phyloP scores from a whole-genome alignment of 1,140 invertebrate genomes.

The Drosophila elegans region DNA sequence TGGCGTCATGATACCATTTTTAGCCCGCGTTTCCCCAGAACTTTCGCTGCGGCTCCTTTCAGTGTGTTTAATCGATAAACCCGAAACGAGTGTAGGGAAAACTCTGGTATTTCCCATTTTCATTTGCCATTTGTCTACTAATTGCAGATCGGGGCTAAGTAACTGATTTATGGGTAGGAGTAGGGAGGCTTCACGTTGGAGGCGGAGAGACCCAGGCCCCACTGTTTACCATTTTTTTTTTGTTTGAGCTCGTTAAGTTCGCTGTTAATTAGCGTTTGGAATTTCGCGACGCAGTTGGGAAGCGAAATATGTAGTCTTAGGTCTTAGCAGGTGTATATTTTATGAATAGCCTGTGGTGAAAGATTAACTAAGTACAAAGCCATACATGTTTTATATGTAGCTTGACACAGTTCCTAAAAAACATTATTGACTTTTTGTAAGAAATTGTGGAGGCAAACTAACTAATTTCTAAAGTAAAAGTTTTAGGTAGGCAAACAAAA shows the following conservation, averaged over 20 bases:
- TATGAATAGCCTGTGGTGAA: not conserved
- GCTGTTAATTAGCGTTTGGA: constrained; percentile 54
- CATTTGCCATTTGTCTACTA: constrained; percentile 40
- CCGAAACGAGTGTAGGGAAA: constrained; percentile 16
- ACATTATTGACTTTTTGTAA: no score
- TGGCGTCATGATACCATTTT: constrained; percentile 74
- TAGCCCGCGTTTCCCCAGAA: constrained; percentile 59
- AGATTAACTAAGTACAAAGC: constrained; percentile 6
- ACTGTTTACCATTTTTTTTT: constrained; percentile 20
- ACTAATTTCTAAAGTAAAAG: no score
- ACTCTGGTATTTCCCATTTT: constrained; percentile 30
- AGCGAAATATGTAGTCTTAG: not conserved
- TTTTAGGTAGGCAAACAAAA: no score
- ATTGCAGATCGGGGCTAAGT: constrained; percentile 63
- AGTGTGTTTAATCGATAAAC: constrained; percentile 74
- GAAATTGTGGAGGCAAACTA: no score
- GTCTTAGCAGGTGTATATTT: constrained; percentile 6
- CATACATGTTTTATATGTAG: not conserved
- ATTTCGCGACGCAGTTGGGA: constrained; percentile 55
- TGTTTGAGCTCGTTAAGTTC: constrained; percentile 41
- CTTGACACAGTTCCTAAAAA: no score
- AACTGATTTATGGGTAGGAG: constrained; percentile 42
- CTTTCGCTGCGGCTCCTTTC: constrained; percentile 64
- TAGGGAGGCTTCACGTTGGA: constrained; percentile 8
- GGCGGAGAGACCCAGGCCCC: constrained; percentile 19